Evolutionary conservation across 2,797 vertebrate genomes (phyloP).

Genomic region (Schizopygopsis pylzovi): DNA sequence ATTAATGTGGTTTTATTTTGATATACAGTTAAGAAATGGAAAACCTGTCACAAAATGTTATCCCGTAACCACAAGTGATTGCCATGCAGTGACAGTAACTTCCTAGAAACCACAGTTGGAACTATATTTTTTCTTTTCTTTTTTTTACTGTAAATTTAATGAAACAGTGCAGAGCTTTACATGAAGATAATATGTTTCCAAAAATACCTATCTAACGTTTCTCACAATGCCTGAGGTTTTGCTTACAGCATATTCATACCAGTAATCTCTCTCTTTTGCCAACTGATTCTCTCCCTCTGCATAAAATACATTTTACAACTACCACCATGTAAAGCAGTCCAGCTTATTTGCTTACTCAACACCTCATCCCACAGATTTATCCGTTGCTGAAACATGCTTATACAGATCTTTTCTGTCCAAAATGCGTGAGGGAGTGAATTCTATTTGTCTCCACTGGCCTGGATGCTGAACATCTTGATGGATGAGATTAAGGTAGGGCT

Average conservation of each 20-base stretch:
- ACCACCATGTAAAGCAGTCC: neutral
- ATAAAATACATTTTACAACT: neutral
- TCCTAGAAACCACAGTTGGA: too few species aligned
- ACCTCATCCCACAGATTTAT: conserved; percentile 4
- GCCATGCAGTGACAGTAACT: too few species aligned
- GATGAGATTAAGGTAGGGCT: conserved; percentile 18
- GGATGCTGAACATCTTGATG: conserved; percentile 9
- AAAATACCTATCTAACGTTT: neutral
- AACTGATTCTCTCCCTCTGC: conserved; percentile 7
- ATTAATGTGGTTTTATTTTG: too few species aligned
- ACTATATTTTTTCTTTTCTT: too few species aligned
- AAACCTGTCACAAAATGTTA: too few species aligned
- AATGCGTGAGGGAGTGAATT: neutral
- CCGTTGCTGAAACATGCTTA: conserved; percentile 7
- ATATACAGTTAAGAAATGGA: too few species aligned
- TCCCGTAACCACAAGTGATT: too few species aligned
- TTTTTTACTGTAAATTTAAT: neutral
- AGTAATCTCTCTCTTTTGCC: neutral
- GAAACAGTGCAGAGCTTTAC: neutral
- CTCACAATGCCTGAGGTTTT: neutral
- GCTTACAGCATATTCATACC: conserved; percentile 16
- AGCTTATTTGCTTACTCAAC: conserved; percentile 19
- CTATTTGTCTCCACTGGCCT: conserved; percentile 11
- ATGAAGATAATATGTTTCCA: neutral
- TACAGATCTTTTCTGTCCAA: conserved; percentile 11